These are phyloP conservation scores for Marasmarcha lunaedactyla DNA, from an alignment of 2,888 invertebrate species.

Conservation along the genomic window DNA sequence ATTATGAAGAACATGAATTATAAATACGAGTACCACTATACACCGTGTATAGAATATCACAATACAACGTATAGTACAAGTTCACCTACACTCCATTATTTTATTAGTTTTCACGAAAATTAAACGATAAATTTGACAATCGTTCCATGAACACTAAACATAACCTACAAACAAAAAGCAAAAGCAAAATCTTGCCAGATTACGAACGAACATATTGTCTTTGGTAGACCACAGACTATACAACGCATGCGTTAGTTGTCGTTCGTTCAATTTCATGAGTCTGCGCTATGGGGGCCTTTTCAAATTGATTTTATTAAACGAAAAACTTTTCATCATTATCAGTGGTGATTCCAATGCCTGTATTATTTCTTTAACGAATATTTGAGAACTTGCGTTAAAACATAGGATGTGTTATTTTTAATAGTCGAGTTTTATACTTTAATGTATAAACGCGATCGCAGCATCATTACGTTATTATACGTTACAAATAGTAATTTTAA, in stretches of 20 bases:
- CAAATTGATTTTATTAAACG: neutral
- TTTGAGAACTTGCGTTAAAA: too few species aligned
- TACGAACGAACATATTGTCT: slow-evolving; percentile 37
- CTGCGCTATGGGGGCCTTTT: neutral
- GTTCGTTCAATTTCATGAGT: neutral
- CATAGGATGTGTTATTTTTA: too few species aligned
- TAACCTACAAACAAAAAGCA: slow-evolving; percentile 58
- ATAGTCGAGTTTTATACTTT: too few species aligned
- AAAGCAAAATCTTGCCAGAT: slow-evolving; percentile 31
- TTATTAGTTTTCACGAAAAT: slow-evolving; percentile 35
- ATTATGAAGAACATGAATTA: slow-evolving; percentile 19
- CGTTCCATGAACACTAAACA: slow-evolving; percentile 45
- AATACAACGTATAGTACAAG: slow-evolving; percentile 7
- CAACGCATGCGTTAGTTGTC: slow-evolving; percentile 39
- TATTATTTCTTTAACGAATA: too few species aligned
- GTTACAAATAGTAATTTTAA: too few species aligned
- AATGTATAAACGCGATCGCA: too few species aligned
- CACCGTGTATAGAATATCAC: neutral
- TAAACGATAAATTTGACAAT: slow-evolving; percentile 58
- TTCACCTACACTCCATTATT: slow-evolving; percentile 36
- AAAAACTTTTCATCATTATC: too few species aligned
- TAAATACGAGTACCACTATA: neutral
- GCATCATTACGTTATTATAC: too few species aligned
- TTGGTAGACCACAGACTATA: slow-evolving; percentile 25
- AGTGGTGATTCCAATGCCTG: too few species aligned